phyloP scores from a whole-genome alignment of 64 coral and sea anemone species.

The Actinia equina region DNA sequence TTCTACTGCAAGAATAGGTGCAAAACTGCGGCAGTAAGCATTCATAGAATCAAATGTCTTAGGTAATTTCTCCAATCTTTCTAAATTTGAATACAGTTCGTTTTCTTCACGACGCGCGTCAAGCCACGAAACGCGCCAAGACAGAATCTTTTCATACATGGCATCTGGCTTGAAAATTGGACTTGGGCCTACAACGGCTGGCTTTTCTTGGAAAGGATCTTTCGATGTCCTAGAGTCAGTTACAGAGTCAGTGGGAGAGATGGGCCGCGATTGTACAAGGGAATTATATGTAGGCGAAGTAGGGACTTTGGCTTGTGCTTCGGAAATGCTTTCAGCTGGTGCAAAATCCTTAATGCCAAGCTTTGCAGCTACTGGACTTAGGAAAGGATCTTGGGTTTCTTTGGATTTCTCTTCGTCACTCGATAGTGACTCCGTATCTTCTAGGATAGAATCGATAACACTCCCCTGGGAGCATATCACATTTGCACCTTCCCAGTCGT shows the following conservation, averaged over 20 bases:
- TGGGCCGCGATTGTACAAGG: not conserved
- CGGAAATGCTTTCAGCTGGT: not conserved
- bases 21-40: conserved; percentile 33
- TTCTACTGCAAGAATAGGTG: conserved; percentile 28
- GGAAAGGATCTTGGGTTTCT: not conserved
- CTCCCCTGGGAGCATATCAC: conserved; percentile 30
- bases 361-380: not conserved
- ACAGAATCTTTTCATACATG: conserved; percentile 19
- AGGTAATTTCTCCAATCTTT: conserved; percentile 13
- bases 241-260: not conserved
- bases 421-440: conserved; percentile 9
- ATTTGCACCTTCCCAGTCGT: not conserved
- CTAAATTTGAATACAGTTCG: not conserved
- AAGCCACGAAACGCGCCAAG: conserved; percentile 15
- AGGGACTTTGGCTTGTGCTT: not conserved
- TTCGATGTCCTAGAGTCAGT: not conserved
- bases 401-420: not conserved
- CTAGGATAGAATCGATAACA: conserved; percentile 33
- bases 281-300: not conserved
- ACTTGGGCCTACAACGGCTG: not conserved
- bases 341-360: not conserved
- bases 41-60: conserved; percentile 31
- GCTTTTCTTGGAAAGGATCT: not conserved
- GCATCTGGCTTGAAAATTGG: conserved; percentile 9
- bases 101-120: not conserved